Conservation (phyloP, 1,140 invertebrate genomes). For the Apocrypta bakeri region DNA sequence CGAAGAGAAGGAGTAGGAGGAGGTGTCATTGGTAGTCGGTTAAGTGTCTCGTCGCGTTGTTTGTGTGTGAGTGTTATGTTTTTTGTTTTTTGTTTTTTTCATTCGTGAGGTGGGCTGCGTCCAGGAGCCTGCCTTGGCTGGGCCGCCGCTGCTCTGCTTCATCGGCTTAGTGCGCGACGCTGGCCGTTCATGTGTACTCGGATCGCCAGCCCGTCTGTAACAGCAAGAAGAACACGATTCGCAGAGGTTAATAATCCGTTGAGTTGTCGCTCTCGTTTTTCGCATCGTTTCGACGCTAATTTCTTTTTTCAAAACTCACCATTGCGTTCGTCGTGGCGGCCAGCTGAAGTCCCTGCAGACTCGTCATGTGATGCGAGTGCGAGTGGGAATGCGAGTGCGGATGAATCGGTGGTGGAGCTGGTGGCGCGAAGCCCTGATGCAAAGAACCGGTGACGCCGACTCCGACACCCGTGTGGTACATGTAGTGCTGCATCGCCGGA, state of each 20-base stretch:
- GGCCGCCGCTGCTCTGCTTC: constrained; percentile 43
- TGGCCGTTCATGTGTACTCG: constrained; percentile 74
- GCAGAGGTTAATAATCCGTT: background rate
- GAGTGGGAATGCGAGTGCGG: constrained; percentile 74
- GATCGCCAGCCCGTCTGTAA: constrained; percentile 75
- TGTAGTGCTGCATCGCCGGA: constrained; percentile 73
- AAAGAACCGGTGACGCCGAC: constrained; percentile 72
- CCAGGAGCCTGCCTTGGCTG: constrained; percentile 59
- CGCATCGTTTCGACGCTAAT: background rate
- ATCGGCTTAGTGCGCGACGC: constrained; percentile 33
- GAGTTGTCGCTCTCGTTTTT: background rate
- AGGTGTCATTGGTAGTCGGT: background rate
- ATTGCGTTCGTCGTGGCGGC: constrained; percentile 76
- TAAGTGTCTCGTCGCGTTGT: background rate
- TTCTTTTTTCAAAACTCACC: constrained; percentile 70
- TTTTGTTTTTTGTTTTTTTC: constrained; percentile 47
- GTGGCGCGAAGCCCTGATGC: constrained; percentile 72
- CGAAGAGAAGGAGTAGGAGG: background rate
- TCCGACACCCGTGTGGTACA: constrained; percentile 73
- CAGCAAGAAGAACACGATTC: constrained; percentile 53
- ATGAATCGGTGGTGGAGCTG: constrained; percentile 73
- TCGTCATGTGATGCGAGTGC: constrained; percentile 75
- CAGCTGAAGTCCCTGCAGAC: constrained; percentile 74
- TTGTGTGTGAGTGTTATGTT: background rate
- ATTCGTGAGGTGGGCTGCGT: constrained; percentile 68